Percentiles rank a stretch among this genome's conserved stretches.
Evolutionary conservation across 2,113 vertebrate genomes (phyloP).

Genomic region (Corythornis madagascariensis): DNA sequence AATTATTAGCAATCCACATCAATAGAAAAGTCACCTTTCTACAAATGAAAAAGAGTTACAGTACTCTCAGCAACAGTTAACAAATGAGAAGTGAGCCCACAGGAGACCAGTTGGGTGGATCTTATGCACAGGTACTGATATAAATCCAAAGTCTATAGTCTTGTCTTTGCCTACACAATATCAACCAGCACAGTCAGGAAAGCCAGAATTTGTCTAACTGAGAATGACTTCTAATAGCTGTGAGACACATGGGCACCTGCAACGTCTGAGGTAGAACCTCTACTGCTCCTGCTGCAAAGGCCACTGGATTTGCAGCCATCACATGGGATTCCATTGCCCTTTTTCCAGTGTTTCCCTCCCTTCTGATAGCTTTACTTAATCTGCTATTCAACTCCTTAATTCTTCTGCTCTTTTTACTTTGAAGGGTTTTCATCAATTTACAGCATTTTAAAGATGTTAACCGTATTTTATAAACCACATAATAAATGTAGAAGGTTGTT

Average conservation of each 20-base stretch:
- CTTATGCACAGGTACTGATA: neutral
- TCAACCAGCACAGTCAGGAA: neutral
- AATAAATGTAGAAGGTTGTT: neutral
- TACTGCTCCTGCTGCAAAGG: neutral
- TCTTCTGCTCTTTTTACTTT: neutral
- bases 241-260: neutral
- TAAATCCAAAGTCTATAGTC: neutral
- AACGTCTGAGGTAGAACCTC: neutral
- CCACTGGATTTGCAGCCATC: neutral
- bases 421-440: neutral
- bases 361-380: neutral
- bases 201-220: neutral
- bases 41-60: constrained; percentile 12
- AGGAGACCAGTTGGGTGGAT: neutral
- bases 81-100: neutral
- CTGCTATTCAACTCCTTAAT: neutral
- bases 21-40: neutral
- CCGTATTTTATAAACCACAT: neutral
- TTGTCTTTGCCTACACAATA: neutral
- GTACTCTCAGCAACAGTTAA: neutral
- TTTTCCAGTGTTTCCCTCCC: neutral
- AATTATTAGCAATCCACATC: neutral
- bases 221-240: neutral
- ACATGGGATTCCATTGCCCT: accelerated
- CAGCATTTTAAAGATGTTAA: neutral